A percentile compares a stretch with the other conserved stretches of the same genome.
These are phyloP conservation scores for Akabosia matsudoensis DNA, from an alignment of 1,140 invertebrate species.

Conservation along the genomic window DNA sequence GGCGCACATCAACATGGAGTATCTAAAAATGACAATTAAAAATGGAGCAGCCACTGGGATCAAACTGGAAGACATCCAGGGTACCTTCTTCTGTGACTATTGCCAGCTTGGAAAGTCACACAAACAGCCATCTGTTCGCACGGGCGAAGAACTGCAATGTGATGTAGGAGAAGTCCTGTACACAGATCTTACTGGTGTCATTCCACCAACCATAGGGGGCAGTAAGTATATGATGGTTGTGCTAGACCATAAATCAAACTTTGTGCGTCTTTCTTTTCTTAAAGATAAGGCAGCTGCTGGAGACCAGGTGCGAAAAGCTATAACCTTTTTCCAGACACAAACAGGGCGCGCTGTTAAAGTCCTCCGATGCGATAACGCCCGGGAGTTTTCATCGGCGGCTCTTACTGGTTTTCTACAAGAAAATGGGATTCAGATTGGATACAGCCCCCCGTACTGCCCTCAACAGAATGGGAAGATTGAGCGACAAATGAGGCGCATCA, in stretches of 20 bases:
- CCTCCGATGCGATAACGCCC: conserved; percentile 11
- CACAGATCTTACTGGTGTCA: conserved; percentile 50
- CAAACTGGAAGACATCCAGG: background rate
- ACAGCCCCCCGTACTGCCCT: conserved; percentile 43
- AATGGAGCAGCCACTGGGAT: conserved; percentile 1
- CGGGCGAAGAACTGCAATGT: background rate
- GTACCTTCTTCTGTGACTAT: background rate
- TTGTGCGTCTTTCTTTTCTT: conserved; percentile 44
- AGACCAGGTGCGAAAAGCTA: background rate
- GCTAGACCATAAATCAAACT: conserved; percentile 50
- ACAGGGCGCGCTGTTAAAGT: conserved; percentile 27
- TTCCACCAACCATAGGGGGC: conserved; percentile 48
- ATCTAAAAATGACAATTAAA: background rate
- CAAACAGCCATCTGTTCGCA: background rate
- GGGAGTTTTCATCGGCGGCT: background rate
- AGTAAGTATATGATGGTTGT: conserved; percentile 51
- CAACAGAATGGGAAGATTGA: conserved; percentile 57
- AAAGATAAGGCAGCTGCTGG: conserved; percentile 43
- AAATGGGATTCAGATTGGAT: background rate
- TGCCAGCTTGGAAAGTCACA: background rate
- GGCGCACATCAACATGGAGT: conserved; percentile 13
- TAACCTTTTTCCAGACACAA: background rate
- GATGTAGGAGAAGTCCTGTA: conserved; percentile 48
- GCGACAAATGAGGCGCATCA: conserved; percentile 50
- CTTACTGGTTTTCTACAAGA: background rate